Conservation (phyloP, 2,888 invertebrate genomes). For the Netelia fuscicornis region DNA sequence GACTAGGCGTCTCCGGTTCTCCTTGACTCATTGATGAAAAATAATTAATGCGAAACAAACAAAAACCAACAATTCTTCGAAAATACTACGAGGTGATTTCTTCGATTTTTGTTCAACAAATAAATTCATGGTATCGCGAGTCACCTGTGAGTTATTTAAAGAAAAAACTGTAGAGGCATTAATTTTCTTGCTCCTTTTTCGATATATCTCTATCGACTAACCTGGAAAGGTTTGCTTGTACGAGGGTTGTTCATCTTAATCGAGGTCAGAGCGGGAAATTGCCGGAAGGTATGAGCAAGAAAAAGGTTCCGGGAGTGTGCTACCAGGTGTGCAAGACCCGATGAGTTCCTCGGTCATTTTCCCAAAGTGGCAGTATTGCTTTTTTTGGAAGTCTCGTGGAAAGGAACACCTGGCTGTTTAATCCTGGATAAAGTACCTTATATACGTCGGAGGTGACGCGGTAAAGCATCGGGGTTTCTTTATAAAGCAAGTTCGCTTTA, state of each 20-base stretch:
- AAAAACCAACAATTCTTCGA: neutral
- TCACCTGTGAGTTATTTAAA: neutral
- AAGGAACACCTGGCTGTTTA: slow-evolving; percentile 64
- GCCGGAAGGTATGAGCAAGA: slow-evolving; percentile 9
- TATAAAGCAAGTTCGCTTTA: too few species aligned
- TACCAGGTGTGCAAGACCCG: slow-evolving; percentile 55
- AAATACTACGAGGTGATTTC: neutral
- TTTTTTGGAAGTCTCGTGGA: slow-evolving; percentile 49
- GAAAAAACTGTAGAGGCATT: too few species aligned
- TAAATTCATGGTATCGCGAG: neutral
- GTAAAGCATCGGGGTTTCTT: slow-evolving; percentile 42
- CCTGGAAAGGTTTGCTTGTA: neutral
- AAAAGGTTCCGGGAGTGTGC: slow-evolving; percentile 39
- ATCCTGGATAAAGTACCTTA: slow-evolving; percentile 26
- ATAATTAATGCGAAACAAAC: neutral
- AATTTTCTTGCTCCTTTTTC: neutral
- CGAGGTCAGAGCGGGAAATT: slow-evolving; percentile 15
- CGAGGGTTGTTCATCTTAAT: slow-evolving; percentile 6
- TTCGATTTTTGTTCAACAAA: neutral
- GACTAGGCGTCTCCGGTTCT: neutral
- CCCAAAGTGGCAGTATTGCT: slow-evolving; percentile 35
- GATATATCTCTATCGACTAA: slow-evolving; percentile 5
- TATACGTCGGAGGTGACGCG: neutral
- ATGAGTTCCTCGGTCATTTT: slow-evolving; percentile 58
- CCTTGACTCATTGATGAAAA: slow-evolving; percentile 27